These are phyloP conservation scores for Ochotona curzoniae DNA, from an alignment of 2,113 vertebrate species.

Conservation along the genomic window DNA sequence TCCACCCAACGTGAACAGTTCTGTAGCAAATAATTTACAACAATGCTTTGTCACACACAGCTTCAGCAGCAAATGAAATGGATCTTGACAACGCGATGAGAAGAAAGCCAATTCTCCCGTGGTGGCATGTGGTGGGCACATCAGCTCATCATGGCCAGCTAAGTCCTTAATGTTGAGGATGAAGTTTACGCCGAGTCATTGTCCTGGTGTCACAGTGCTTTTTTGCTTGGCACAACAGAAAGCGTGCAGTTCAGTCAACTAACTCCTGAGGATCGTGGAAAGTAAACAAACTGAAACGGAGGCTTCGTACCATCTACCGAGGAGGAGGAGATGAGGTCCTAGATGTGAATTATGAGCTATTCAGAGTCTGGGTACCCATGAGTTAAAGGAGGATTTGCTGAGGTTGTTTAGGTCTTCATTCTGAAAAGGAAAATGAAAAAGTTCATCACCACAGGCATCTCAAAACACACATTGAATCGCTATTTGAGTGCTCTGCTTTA, in stretches of 20 bases:
- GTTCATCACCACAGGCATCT: conserved; percentile 50
- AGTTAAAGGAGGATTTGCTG: conserved; percentile 88
- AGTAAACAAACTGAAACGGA: conserved; percentile 92
- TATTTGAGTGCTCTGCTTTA: neutral
- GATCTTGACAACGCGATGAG: conserved; percentile 85
- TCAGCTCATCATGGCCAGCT: conserved; percentile 85
- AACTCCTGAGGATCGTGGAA: conserved; percentile 92
- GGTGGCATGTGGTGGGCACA: conserved; percentile 80
- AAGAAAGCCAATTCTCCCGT: conserved; percentile 83
- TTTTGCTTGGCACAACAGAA: conserved; percentile 89
- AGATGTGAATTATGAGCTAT: conserved; percentile 89
- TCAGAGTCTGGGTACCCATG: conserved; percentile 89
- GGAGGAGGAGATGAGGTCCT: conserved; percentile 89
- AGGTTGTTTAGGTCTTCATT: conserved; percentile 90
- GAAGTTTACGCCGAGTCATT: conserved; percentile 85
- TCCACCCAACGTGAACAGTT: conserved; percentile 89
- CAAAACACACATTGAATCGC: conserved; percentile 32
- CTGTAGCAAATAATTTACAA: conserved; percentile 93
- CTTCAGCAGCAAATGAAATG: conserved; percentile 92
- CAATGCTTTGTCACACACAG: conserved; percentile 87
- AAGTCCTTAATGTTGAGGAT: conserved; percentile 85
- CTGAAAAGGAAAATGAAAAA: conserved; percentile 82
- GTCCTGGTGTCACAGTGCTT: conserved; percentile 90
- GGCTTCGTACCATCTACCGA: conserved; percentile 90
- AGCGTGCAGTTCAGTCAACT: conserved; percentile 90